Conservation (phyloP, 2,888 invertebrate species). For the Pollenia griseotomentosa region DNA sequence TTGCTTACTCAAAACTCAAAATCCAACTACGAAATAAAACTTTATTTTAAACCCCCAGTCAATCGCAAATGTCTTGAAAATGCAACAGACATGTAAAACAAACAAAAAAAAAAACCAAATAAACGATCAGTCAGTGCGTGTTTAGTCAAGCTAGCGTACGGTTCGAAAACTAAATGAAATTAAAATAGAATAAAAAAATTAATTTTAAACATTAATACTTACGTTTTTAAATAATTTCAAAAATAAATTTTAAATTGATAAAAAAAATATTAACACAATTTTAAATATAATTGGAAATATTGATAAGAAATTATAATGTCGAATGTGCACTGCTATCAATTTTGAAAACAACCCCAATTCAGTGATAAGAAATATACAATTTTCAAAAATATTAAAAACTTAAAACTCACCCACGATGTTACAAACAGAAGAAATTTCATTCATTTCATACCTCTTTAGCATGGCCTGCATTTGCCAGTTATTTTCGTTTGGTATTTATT, state of each 20-base stretch:
- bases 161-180: slow-evolving; percentile 56
- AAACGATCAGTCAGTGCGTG: slow-evolving; percentile 68
- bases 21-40: slow-evolving; percentile 34
- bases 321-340: not conserved
- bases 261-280: slow-evolving; percentile 4
- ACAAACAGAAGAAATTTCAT: slow-evolving; percentile 19
- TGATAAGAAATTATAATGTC: not conserved
- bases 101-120: slow-evolving; percentile 45
- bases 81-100: slow-evolving; percentile 43
- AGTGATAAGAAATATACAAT: slow-evolving; percentile 7
- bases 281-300: not conserved
- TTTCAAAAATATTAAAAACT: not conserved
- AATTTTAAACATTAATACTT: too few relatives aligned
- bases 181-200: slow-evolving; percentile 17
- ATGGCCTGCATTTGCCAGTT: slow-evolving; percentile 80
- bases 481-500: slow-evolving; percentile 77
- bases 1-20: slow-evolving; percentile 33
- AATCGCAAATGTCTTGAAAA: slow-evolving; percentile 18
- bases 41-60: slow-evolving; percentile 47
- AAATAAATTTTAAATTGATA: not conserved
- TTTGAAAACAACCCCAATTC: not conserved
- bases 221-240: not conserved
- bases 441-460: slow-evolving; percentile 74
- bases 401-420: slow-evolving; percentile 10
- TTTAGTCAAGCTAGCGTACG: slow-evolving; percentile 62